phyloP scores from a whole-genome alignment of 30 jellyfish, hydroid and myxozoan genomes.

The Nemopilema nomurai region DNA sequence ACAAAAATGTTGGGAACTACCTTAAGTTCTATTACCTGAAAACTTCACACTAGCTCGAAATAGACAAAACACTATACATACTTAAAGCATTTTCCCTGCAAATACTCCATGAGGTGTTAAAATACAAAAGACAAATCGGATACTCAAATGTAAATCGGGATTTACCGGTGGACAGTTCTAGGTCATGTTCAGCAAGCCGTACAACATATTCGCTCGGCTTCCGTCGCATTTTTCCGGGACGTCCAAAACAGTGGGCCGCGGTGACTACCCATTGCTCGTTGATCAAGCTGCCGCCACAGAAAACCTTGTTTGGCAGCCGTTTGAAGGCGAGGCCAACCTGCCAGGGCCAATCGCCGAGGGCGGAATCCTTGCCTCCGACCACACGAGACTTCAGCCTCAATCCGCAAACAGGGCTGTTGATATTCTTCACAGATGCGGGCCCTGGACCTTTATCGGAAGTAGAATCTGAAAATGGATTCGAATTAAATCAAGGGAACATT shows the following conservation, averaged over 20 bases:
- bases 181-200: conserved; percentile 30
- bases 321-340: conserved; percentile 41
- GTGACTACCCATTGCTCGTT: conserved; percentile 57
- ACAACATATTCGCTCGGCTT: conserved; percentile 5
- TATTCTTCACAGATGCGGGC: not conserved
- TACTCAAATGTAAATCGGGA: too few relatives aligned
- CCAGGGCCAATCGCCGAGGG: conserved; percentile 63
- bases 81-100: too few relatives aligned
- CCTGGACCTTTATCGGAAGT: not conserved
- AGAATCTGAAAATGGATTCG: not conserved
- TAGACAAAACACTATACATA: too few relatives aligned
- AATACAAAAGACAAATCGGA: too few relatives aligned
- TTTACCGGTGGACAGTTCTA: not conserved
- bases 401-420: conserved; percentile 33
- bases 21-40: too few relatives aligned
- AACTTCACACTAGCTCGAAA: too few relatives aligned
- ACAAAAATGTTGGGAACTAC: too few relatives aligned
- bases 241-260: conserved; percentile 54
- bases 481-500: too few relatives aligned
- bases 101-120: too few relatives aligned
- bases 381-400: conserved; percentile 42
- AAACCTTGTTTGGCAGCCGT: not conserved
- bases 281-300: conserved; percentile 52
- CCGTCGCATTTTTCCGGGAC: conserved; percentile 2
- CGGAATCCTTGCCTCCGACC: conserved; percentile 48